phyloP scores from a whole-genome alignment of 2,113 vertebrate species.

The Brachyistius frenatus region DNA sequence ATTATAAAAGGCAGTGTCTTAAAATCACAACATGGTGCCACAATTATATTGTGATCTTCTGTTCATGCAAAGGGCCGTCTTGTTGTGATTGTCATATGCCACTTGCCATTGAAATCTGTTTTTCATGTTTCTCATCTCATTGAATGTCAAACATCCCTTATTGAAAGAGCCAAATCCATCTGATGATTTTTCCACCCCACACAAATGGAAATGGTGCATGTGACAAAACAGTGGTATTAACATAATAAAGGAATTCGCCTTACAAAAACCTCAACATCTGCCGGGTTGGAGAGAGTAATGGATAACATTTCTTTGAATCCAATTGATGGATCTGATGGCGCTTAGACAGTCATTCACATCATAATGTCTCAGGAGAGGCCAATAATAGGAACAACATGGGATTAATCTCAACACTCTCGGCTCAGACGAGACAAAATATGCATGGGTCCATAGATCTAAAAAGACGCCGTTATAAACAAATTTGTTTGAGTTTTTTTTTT shows the following conservation, averaged over 20 bases:
- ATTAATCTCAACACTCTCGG: conserved; percentile 79
- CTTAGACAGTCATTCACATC: conserved; percentile 82
- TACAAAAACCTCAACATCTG: conserved; percentile 85
- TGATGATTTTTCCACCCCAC: conserved; percentile 80
- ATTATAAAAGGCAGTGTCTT: conserved; percentile 67
- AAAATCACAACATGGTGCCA: conserved; percentile 65
- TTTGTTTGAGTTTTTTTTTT: conserved; percentile 61
- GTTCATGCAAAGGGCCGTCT: conserved; percentile 67
- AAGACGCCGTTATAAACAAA: conserved; percentile 69
- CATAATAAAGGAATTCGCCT: conserved; percentile 84
- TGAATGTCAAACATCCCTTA: conserved; percentile 83
- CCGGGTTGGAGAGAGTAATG: conserved; percentile 79
- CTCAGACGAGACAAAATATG: conserved; percentile 77
- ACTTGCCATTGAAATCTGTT: conserved; percentile 77
- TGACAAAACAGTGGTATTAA: conserved; percentile 82
- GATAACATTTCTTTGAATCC: conserved; percentile 85
- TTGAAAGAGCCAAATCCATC: conserved; percentile 81
- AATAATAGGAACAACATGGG: conserved; percentile 83
- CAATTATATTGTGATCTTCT: conserved; percentile 73
- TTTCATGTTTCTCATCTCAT: conserved; percentile 78
- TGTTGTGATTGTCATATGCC: conserved; percentile 84
- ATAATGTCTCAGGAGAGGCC: conserved; percentile 82
- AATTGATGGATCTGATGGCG: conserved; percentile 83
- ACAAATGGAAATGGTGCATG: conserved; percentile 82
- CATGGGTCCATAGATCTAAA: conserved; percentile 66